Conservation (phyloP, 2,113 vertebrate genomes). For the Spilogale gracilis region DNA sequence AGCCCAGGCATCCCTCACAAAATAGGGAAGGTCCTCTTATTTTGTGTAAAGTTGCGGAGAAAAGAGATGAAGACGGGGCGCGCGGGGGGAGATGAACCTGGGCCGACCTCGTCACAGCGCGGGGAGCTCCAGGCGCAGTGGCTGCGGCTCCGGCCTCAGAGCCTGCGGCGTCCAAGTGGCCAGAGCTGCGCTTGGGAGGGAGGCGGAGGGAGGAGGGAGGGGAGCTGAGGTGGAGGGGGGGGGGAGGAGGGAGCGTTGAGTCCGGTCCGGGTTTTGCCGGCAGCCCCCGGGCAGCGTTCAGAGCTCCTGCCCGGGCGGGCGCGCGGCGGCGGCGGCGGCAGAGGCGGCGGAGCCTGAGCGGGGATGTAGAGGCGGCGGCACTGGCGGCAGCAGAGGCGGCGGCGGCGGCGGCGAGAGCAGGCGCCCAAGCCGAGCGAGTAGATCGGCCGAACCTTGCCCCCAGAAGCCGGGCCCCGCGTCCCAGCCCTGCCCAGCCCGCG, state of each 20-base stretch:
- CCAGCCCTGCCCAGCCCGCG: slow-evolving; percentile 62
- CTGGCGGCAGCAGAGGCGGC: slow-evolving; percentile 81
- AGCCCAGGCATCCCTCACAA: not conserved
- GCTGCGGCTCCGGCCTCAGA: slow-evolving; percentile 70
- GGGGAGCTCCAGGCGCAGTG: slow-evolving; percentile 55
- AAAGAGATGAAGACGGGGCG: slow-evolving; percentile 21
- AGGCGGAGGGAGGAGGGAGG: slow-evolving; percentile 66
- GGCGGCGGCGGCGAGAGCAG: slow-evolving; percentile 62
- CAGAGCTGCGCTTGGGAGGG: slow-evolving; percentile 75
- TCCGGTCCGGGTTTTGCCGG: slow-evolving; percentile 96
- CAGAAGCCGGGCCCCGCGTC: slow-evolving; percentile 57
- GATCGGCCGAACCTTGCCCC: slow-evolving; percentile 51
- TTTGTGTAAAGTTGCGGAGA: slow-evolving; percentile 72
- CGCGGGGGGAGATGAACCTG: slow-evolving; percentile 13
- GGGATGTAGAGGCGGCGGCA: slow-evolving; percentile 95
- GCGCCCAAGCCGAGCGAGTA: slow-evolving; percentile 60
- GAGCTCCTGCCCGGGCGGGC: slow-evolving; percentile 81
- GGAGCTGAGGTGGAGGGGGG: slow-evolving; percentile 42
- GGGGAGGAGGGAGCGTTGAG: slow-evolving; percentile 75
- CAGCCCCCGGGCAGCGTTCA: slow-evolving; percentile 88
- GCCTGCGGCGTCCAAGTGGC: slow-evolving; percentile 82
- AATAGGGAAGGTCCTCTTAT: not conserved
- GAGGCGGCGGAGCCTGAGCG: slow-evolving; percentile 83
- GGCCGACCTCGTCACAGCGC: slow-evolving; percentile 29
- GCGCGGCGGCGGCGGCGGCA: slow-evolving; percentile 76